Percentiles rank a stretch among this genome's conserved stretches.
These are phyloP conservation scores for Leptoclinus maculatus DNA, from an alignment of 2,797 vertebrate species.

Conservation along the genomic window DNA sequence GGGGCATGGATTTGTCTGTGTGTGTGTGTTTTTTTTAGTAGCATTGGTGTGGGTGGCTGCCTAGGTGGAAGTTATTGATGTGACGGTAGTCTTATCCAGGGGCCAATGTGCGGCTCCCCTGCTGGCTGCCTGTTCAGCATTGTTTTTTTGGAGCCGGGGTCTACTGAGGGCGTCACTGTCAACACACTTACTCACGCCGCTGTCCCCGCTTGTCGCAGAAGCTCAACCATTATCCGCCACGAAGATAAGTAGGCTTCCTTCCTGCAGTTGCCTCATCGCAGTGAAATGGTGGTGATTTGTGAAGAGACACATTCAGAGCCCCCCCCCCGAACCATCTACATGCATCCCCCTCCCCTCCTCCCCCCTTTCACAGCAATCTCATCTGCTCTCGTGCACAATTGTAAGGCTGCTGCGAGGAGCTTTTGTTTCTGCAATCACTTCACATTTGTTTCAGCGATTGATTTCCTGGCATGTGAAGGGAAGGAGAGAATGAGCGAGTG, in stretches of 20 bases:
- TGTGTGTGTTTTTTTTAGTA: neutral
- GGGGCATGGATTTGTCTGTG: neutral
- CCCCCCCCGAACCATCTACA: neutral
- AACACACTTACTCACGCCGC: conserved; percentile 61
- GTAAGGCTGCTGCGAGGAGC: conserved; percentile 64
- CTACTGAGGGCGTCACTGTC: conserved; percentile 72
- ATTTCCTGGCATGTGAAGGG: conserved; percentile 74
- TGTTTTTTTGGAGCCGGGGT: conserved; percentile 54
- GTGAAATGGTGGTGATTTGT: conserved; percentile 68
- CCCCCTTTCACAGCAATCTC: conserved; percentile 48
- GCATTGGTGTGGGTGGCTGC: neutral
- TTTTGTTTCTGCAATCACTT: conserved; percentile 79
- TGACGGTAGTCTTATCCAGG: conserved; percentile 12
- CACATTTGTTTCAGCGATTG: conserved; percentile 80
- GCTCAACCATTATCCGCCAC: conserved; percentile 60
- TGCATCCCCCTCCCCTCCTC: neutral
- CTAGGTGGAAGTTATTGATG: conserved; percentile 4
- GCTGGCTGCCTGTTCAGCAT: conserved; percentile 53
- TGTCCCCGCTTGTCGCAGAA: conserved; percentile 69
- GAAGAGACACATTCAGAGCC: conserved; percentile 40
- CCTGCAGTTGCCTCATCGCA: conserved; percentile 61
- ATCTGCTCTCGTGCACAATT: conserved; percentile 62
- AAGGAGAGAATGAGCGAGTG: conserved; percentile 66
- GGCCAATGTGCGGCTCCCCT: neutral
- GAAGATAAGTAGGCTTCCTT: conserved; percentile 69